Evolutionary conservation across 2,888 invertebrate species (phyloP).

Genomic region (Prostheceraeus crozeri): DNA sequence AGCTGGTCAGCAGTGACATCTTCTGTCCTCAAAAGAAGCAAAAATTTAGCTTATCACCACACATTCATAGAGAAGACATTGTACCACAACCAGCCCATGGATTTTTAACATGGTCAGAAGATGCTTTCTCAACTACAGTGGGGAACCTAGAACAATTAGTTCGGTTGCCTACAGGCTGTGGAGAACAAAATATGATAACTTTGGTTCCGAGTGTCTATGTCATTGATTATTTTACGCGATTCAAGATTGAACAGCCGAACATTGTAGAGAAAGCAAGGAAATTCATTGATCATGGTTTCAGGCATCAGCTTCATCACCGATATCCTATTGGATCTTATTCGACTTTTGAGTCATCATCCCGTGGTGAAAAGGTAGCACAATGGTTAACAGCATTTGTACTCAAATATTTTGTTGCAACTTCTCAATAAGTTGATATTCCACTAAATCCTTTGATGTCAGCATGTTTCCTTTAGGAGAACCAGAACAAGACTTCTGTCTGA

Average conservation of each 20-base stretch:
- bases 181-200: constrained; percentile 33
- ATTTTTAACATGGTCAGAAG: constrained; percentile 4
- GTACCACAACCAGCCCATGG: background rate
- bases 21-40: background rate
- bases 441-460: too few relatives aligned
- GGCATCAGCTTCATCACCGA: constrained; percentile 18
- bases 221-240: constrained; percentile 15
- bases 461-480: too few relatives aligned
- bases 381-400: constrained; percentile 33
- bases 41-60: background rate
- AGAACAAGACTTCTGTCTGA: too few relatives aligned
- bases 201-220: constrained; percentile 26
- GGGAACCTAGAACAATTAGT: constrained; percentile 24
- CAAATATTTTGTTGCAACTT: constrained; percentile 22
- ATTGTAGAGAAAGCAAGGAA: constrained; percentile 26
- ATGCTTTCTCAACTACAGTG: constrained; percentile 17
- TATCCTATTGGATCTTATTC: constrained; percentile 21
- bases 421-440: too few relatives aligned
- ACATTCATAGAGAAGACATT: constrained; percentile 6
- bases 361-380: too few relatives aligned
- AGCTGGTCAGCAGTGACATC: background rate
- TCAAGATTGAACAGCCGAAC: background rate
- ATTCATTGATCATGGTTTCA: constrained; percentile 23
- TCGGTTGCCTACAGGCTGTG: constrained; percentile 18
- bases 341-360: constrained; percentile 20